Evolutionary conservation across 2,888 invertebrate genomes (phyloP), one percentile per base, ranked within the genome.

Genomic region (Leptopterna dolabrata): DNA sequence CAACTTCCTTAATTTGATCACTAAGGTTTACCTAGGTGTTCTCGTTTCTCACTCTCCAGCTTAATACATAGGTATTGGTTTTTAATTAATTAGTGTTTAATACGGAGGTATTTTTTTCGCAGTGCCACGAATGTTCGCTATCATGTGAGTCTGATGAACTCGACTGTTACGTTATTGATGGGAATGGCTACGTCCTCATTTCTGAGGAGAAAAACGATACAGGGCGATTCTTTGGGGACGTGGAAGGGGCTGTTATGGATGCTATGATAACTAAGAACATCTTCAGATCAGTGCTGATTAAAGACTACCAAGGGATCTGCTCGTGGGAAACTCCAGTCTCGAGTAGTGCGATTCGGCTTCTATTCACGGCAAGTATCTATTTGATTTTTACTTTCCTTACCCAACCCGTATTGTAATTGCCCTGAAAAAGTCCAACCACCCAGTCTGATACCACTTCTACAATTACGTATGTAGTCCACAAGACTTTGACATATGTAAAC

Each of bases 81-180:
- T 36, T 4, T 36, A 4, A 2, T 36, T 36, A 36, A 7, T 36
- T 36, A 4, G 36, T 36, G 36, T 36, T 4, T 36, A 36, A 36
- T 4, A 36, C 36, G 2, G 36, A 4, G 2, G 36, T 36, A 36
- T 36, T 36, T 7, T 41, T 0, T 70, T 89, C 89, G 82, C 91
- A 93, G 92, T 94, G 94, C 89, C 91, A 92, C 19, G 91, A 92
- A 29, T 94, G 94, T 89, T 91, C 93, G 90, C 90, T 92, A 89
- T 94, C 93, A n/a, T 95, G 95, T 90, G 92, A 93, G 87, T 93
- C 93, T n/a, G 93, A 94, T 41, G 93, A 93, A 73, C 93, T 95
- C 89, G 95, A 95, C 89, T 98, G 98, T 91, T 98, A 96, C 91
- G 93, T 98, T n/a, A 93, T 98, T 70, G 98, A 98, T 91, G 96